Evolutionary conservation across 2,888 invertebrate species (phyloP), one percentile per base, ranked within the genome.

Genomic region (Hesperia comma): DNA sequence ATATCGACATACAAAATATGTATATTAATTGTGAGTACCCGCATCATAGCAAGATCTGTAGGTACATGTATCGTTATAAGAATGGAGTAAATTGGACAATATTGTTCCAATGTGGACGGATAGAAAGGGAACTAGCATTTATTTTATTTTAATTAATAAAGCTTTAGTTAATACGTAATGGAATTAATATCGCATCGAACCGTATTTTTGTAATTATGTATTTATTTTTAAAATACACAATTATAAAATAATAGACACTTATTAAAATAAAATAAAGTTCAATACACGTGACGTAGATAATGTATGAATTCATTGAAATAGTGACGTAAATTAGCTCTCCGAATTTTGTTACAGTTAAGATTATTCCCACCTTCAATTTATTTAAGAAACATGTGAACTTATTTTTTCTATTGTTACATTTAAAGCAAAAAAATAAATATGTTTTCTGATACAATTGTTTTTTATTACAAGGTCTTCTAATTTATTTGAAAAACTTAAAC

Each of bases 331-430:
- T 15, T 40, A 54, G 62, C 63, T 71, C 69, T 71, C 71, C 61
- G 51, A 68, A 60, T 56, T 63, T 54, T 46, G 61, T 63, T 68
- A 19, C 32, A 40, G 32, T 33, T 56, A 61, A 40, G 40, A 58
- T 61, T 57, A 19, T 61, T 70, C 71, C 72, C 71, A 72, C 72
- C 69, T 66, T 60, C 63, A 61, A 53, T 69, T 61, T 69, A 72
- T 37, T 63, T 68, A 68, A 61, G 61, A 17, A 33, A 51, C 54
- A 53, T 56, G 37, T 54, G 61, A 32, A 53, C 57, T 33, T 61
- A 56, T 57, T 41, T 33, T 63, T 55, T 63, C 40, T 68, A 68
- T 41, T 68, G 46, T 67, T 62, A 69, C 58, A 51, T 51, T 17
- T 12, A 46, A 54, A 15, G 15, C 46, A 19, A 56, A 21, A 49